Base-by-base conservation (phyloP, 2,888 invertebrate genomes). In the Agriopis aurantiaria region DNA sequence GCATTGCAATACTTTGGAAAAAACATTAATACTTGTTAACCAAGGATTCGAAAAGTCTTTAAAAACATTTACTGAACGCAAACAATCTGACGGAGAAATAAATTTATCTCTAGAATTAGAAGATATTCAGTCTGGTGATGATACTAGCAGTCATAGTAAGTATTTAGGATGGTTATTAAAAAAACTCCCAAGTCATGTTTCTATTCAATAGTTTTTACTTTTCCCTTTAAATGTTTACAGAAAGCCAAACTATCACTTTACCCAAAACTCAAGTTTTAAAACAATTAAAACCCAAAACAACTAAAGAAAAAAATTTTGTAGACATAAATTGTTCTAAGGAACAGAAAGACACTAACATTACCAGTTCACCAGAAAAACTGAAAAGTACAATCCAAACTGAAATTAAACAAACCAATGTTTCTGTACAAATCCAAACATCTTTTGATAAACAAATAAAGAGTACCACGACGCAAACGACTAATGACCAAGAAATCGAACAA, bases 91-190 rank as follows among this genome's bases (percentile, higher is more conserved):
- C 9, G 73, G 74, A 12, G 73, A 78, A 59, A 72, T 80, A 41
- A 76, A 75, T 52, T 62, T 75, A 5, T 62, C 75, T 57, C 75
- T 88, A 52, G 80, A 88, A 76, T 65, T 91, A 62, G 88, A 92
- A 85, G 90, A 92, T 75, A 62, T 91, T 59, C 79, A 81, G 43
- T 91, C 91, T n/a, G 91, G 92, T 52, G 87, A 90, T 66, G 91
- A 91, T 33, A 81, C 85, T 45, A 83, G 73, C 67, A 80, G 83
- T 49, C 85, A 83, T 79, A 85, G 91, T 92, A 86, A 82, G 82
- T 76, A 48, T 45, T n/a, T 57, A 11, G 7, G 12, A 1, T 40
- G 7, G 48, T 48, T 6, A 6, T 23, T 9, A 11, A 23, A 6
- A n/a, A 33, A 33, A 10, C 14, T 23, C 11, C 52, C 5, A 6